Percentiles rank a stretch among this genome's conserved stretches.
Evolutionary conservation across 2,113 vertebrate species (phyloP).

Genomic region (Myotis lucifugus): DNA sequence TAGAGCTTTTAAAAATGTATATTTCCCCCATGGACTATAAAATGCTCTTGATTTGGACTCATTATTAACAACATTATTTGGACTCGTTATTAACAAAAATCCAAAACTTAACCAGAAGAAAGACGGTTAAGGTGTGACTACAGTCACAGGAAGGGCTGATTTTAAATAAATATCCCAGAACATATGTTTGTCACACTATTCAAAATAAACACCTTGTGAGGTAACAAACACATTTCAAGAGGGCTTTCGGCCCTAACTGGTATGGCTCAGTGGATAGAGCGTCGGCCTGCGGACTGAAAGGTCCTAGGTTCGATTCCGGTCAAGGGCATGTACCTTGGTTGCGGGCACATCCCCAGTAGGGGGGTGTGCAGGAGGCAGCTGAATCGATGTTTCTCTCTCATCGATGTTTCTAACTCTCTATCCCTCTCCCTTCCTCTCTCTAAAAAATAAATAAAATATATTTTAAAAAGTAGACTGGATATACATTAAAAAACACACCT

Average conservation of each 20-base stretch:
- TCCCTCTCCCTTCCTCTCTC: no score
- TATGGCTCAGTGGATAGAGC: no score
- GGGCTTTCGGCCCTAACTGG: no score
- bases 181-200: neutral
- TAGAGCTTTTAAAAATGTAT: neutral
- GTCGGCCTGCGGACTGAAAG: no score
- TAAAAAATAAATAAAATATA: no score
- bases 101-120: conserved; percentile 1
- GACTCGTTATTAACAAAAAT: conserved; percentile 51
- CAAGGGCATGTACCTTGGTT: no score
- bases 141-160: neutral
- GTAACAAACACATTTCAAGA: neutral
- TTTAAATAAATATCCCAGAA: conserved; percentile 35
- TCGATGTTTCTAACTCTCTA: no score
- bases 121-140: neutral
- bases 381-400: no score
- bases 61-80: neutral
- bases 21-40: neutral
- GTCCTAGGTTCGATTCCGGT: no score
- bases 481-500: conserved; percentile 15
- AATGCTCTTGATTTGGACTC: neutral
- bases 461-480: neutral
- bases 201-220: conserved; percentile 2
- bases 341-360: no score
- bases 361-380: no score